These are phyloP conservation scores for Syrmaticus mikado DNA, from an alignment of 2,113 vertebrate species.

Conservation along the genomic window DNA sequence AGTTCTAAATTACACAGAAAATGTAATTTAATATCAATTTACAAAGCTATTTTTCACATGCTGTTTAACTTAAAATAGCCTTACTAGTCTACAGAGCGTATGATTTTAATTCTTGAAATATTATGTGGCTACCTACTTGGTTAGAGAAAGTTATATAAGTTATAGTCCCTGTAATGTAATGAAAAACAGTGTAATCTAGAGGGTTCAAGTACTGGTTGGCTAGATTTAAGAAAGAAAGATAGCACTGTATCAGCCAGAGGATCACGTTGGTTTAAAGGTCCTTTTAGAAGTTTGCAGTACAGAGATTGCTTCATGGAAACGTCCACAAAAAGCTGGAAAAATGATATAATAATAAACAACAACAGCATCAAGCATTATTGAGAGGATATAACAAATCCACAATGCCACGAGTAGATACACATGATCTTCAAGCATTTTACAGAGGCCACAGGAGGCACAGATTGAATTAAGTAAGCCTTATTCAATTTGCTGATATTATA, in stretches of 20 bases:
- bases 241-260: not conserved
- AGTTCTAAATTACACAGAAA: not conserved
- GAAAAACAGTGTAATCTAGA: not conserved
- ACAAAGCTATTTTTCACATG: not conserved
- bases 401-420: accelerated
- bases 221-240: not conserved
- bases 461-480: not conserved
- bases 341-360: not conserved
- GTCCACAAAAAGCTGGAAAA: not conserved
- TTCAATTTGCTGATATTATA: not conserved
- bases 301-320: not conserved
- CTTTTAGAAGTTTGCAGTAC: not conserved
- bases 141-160: not conserved
- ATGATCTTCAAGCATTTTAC: not conserved
- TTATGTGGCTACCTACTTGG: not conserved
- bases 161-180: not conserved
- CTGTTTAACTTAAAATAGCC: not conserved
- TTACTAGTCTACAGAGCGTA: not conserved
- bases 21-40: not conserved
- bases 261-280: not conserved
- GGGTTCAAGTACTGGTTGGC: accelerated
- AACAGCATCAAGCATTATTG: not conserved
- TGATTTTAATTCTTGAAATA: not conserved
- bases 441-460: not conserved
- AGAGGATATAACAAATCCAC: not conserved